Base-by-base conservation (phyloP, 1,140 invertebrate species). In the Danaus melanippus region DNA sequence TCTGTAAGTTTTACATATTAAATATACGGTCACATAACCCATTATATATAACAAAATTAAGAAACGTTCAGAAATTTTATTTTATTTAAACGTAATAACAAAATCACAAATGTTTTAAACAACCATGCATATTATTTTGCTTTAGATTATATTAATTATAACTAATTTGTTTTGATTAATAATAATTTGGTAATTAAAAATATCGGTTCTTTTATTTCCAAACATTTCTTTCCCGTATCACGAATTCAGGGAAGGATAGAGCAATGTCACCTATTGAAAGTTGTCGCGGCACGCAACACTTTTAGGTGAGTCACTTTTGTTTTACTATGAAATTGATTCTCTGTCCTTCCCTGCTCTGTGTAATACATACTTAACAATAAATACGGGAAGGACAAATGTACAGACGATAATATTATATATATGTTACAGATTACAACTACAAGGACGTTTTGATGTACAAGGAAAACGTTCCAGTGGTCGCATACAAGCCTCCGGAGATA, bases 231-330 rank as follows among this genome's bases (percentile, higher is more conserved):
- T 78, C 79, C 77, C 76, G 71, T 55, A 53, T 32, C 59, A 56
- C 58, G 42, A 58, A 60, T 41, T 68, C 77, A 76, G 81, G 83
- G 83, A 84, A 86, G 83, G 81, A 84, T 81, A 86, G 79, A 86
- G 78, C 64, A 71, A 72, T 61, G 67, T 82, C 83, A 86, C 83
- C 83, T 86, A 82, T 76, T 71, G 62, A 86, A 79, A 84, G 79
- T 85, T 73, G 76, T 77, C 73, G 71, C 66, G 60, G 66, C 63
- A 76, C 71, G 74, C 71, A 72, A 79, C 81, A 79, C 80, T 83
- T 82, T 83, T 82, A 77, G 84, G 84, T 86, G 81, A 86, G 83
- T 86, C 64, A 55, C 54, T 55, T 53, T 67, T 71, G 45, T 67
- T 61, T 62, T 71, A 67, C 58, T 60, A 45, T 72, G 55, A 73